Evolutionary conservation across 2,797 vertebrate genomes (phyloP).

Genomic region (Tauraco hartlaubi): DNA sequence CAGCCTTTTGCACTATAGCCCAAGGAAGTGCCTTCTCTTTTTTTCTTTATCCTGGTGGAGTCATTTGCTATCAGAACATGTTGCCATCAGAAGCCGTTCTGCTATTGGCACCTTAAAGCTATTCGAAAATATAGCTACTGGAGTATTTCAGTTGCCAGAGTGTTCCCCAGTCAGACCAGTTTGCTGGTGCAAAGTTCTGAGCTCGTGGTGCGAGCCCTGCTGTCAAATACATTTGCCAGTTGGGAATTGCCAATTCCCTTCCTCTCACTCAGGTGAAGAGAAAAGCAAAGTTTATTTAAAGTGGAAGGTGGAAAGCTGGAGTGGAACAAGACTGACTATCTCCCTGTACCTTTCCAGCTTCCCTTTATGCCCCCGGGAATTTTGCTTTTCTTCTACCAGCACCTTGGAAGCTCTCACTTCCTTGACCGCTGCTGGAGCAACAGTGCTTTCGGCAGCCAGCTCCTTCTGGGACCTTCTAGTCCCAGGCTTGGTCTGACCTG

Average conservation of each 20-base stretch:
- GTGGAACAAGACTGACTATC: neutral
- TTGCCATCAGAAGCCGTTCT: neutral
- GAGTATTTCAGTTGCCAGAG: neutral
- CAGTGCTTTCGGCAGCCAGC: neutral
- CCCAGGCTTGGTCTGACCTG: neutral
- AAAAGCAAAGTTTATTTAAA: neutral
- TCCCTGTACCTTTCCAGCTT: neutral
- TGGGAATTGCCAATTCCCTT: neutral
- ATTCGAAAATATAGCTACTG: neutral
- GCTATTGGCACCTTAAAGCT: neutral
- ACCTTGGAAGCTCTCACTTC: neutral
- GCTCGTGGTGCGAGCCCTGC: accelerated
- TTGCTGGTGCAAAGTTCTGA: neutral
- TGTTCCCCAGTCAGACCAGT: neutral
- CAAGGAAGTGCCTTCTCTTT: neutral
- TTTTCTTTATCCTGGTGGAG: neutral
- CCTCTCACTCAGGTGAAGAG: neutral
- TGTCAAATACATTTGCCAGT: neutral
- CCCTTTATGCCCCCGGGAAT: neutral
- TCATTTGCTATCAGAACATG: neutral
- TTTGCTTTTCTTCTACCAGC: neutral
- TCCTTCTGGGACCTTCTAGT: neutral
- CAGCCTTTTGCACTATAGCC: neutral
- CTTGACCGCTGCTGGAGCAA: neutral
- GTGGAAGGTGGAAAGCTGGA: neutral